phyloP scores from a whole-genome alignment of 2,888 invertebrate genomes.

The Tipula helvola region DNA sequence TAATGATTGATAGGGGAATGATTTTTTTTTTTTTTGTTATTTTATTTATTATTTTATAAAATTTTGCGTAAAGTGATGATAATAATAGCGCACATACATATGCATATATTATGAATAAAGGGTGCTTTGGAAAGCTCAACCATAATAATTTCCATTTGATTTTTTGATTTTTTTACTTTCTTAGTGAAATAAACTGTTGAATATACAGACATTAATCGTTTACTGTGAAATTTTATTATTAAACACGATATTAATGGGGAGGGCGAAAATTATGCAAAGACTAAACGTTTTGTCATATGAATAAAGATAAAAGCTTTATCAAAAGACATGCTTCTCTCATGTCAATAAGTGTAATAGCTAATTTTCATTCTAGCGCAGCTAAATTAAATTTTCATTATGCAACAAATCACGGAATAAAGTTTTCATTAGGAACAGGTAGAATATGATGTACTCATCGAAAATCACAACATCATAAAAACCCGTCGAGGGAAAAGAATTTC shows the following conservation, averaged over 20 bases:
- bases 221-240: background rate
- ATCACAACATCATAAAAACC: too few relatives aligned
- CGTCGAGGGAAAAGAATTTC: too few relatives aligned
- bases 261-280: too few relatives aligned
- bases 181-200: background rate
- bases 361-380: too few relatives aligned
- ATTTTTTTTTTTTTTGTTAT: background rate
- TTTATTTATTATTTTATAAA: background rate
- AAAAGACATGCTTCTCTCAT: too few relatives aligned
- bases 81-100: background rate
- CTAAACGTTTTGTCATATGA: too few relatives aligned
- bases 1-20: background rate
- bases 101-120: background rate
- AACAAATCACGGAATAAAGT: too few relatives aligned
- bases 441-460: too few relatives aligned
- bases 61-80: background rate
- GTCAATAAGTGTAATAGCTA: too few relatives aligned
- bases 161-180: background rate
- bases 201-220: background rate
- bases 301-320: too few relatives aligned
- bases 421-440: too few relatives aligned
- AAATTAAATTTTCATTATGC: too few relatives aligned
- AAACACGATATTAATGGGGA: background rate
- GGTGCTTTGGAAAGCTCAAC: background rate
- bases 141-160: background rate